Base-by-base conservation (phyloP, 1,140 invertebrate species). In the Aporrectodea caliginosa region DNA sequence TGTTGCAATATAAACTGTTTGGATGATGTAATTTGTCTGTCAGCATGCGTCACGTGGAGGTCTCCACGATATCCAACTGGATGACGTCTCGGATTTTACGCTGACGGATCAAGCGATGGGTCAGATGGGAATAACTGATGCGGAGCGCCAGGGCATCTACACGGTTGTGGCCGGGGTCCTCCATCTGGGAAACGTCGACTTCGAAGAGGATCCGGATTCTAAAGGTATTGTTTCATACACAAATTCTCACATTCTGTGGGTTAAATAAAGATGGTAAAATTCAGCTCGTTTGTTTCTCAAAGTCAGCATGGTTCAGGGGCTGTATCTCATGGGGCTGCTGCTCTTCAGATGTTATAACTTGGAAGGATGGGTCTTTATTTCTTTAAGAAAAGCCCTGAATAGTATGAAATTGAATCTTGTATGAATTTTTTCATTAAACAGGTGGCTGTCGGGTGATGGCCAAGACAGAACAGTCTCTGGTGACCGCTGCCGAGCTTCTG, bases 151-250 rank as follows among this genome's bases (percentile, higher is more conserved):
- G 69, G 91, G 92, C 70, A 93, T 97, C 75, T 98, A 96, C 87
- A 91, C 91, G 0, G 91, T 95, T 79, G 95, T 98, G 22, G 95
- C 95, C 0, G 93, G 93, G 1, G 95, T 98, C 2, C 90, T 98
- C 0, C 96, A 98, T 88, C 89, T 98, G 58, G 96, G 96, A 0
- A 98, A 98, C 88, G 91, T 98, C 32, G 86, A 90, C 43, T 98
- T 98, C 87, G 95, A 97, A 88, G 95, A 98, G 77, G 94, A 95
- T 86, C 91, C 43, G 1, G 75, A 76, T 30, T 76, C 75, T n/a
- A 76, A 76, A 30, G 75, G 75, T 0, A 92, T 94, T 85, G 95
- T 95, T 90, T 35, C 31, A 33, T 74, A 22, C n/a, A n/a, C n/a
- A n/a, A n/a, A n/a, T n/a, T n/a, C n/a, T n/a, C n/a, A 31, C 34